Evolutionary conservation across 1,140 invertebrate genomes (phyloP), one percentile per base, ranked within the genome.

Genomic region (Drosophila sproati): DNA sequence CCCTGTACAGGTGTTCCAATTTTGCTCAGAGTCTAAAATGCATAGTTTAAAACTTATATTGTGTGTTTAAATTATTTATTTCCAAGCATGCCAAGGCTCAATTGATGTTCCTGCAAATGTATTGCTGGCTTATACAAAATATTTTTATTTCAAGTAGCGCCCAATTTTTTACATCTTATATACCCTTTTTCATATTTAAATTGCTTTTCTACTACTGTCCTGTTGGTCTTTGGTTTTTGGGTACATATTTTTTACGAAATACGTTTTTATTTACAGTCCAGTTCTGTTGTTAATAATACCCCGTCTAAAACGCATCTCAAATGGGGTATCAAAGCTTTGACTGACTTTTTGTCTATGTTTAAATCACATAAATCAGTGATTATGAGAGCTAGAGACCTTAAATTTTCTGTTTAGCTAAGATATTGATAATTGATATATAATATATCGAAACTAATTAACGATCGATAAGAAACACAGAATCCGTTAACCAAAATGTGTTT

Each of bases 191-290:
- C 39, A 43, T 43, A 41, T 41, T 41, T 10, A 41, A 10, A n/a
- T 7, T 10, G 39, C 39, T 41, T 56, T 56, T 29, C 39, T 35
- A 45, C 35, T 29, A 28, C 31, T 51, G 32, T 59, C 57, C 20
- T 72, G 50, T 60, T 67, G 62, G 48, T 86, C 77, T 77, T 69
- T 60, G 61, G 57, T 54, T 63, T 35, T 76, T 78, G 57, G 75
- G 69, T 80, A 80, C 80, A 88, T 83, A 80, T 87, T 88, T 87
- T 88, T 83, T 88, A 57, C 47, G 77, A 88, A 77, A 88, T 83
- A 80, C 83, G 83, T 88, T 87, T 82, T 87, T 81, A 69, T 86
- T 86, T 82, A 78, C 78, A 73, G 32, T 56, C 52, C 35, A 31
- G 52, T 54, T 45, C 10, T 34, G 10, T n/a, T 43, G 10, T n/a